Percentiles rank a stretch among this genome's conserved stretches.
These are phyloP conservation scores for Perizoma flavofasciatum DNA, from an alignment of 2,888 invertebrate genomes.

Conservation along the genomic window DNA sequence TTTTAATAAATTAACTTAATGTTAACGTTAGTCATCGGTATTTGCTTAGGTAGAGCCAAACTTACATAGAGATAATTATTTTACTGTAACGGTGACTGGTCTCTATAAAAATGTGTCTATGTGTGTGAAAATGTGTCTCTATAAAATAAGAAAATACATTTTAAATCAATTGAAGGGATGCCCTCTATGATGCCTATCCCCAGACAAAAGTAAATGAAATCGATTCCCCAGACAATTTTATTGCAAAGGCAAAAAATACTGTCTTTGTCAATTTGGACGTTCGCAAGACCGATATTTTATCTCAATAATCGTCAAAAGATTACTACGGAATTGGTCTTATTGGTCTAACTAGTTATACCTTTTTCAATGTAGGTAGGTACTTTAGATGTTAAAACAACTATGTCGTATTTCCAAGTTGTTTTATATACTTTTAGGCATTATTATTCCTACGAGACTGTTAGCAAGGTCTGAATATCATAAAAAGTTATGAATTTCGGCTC, in stretches of 20 bases:
- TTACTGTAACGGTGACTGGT: too few species aligned
- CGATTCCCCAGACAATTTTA: constrained; percentile 12
- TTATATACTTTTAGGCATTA: too few species aligned
- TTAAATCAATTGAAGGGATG: constrained; percentile 1
- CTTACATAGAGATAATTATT: too few species aligned
- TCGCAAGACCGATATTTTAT: constrained; percentile 7
- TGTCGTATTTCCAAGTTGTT: too few species aligned
- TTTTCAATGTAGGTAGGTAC: too few species aligned
- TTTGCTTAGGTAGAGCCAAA: too few species aligned
- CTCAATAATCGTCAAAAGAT: constrained; percentile 2
- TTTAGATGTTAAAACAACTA: too few species aligned
- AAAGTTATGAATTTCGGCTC: constrained; percentile 13
- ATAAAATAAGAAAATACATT: neutral
- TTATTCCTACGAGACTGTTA: neutral
- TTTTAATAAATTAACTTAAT: too few species aligned
- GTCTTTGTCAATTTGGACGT: neutral
- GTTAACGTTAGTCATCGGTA: too few species aligned
- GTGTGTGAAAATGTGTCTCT: too few species aligned
- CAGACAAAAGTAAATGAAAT: constrained; percentile 17
- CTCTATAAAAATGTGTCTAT: neutral
- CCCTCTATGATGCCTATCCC: neutral
- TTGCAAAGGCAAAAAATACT: constrained; percentile 5
- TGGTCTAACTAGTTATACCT: too few species aligned
- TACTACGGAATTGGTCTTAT: neutral
- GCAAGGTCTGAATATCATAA: constrained; percentile 7